Evolutionary conservation across 1,140 invertebrate genomes (phyloP).

Genomic region (Dysdera silvatica): DNA sequence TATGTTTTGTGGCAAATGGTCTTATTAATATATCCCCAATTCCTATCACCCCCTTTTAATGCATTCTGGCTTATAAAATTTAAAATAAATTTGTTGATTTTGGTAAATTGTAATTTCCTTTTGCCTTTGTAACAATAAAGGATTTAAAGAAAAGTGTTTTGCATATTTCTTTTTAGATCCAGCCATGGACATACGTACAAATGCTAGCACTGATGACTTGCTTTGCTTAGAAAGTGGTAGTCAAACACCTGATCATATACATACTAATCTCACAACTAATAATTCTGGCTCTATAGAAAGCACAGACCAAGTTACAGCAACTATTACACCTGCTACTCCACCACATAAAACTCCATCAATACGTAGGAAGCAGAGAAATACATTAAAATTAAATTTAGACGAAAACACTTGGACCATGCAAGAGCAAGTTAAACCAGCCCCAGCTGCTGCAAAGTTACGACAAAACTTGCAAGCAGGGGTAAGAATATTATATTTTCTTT

Average conservation of each 20-base stretch:
- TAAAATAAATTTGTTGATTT: no score
- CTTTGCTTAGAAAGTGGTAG: conserved; percentile 24
- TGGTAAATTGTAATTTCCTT: no score
- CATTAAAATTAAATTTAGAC: conserved; percentile 17
- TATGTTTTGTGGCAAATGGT: no score
- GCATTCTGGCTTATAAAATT: no score
- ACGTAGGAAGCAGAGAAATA: conserved; percentile 17
- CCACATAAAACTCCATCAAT: conserved; percentile 17
- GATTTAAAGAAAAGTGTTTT: no score
- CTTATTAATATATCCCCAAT: no score
- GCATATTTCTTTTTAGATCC: no score
- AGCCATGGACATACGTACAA: conserved; percentile 24
- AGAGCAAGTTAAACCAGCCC: not conserved
- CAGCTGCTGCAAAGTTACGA: conserved; percentile 16
- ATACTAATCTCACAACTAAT: conserved; percentile 10
- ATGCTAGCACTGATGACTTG: conserved; percentile 28
- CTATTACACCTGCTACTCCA: not conserved
- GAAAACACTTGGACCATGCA: conserved; percentile 23
- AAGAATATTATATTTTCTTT: not conserved
- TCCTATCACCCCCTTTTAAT: no score
- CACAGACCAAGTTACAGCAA: not conserved
- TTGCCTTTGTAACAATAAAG: no score
- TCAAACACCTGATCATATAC: conserved; percentile 18
- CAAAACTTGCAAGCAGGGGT: conserved; percentile 25
- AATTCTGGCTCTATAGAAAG: conserved; percentile 6